These are phyloP conservation scores for Ovis aries DNA, from an alignment of 2,113 vertebrate species.

Conservation along the genomic window DNA sequence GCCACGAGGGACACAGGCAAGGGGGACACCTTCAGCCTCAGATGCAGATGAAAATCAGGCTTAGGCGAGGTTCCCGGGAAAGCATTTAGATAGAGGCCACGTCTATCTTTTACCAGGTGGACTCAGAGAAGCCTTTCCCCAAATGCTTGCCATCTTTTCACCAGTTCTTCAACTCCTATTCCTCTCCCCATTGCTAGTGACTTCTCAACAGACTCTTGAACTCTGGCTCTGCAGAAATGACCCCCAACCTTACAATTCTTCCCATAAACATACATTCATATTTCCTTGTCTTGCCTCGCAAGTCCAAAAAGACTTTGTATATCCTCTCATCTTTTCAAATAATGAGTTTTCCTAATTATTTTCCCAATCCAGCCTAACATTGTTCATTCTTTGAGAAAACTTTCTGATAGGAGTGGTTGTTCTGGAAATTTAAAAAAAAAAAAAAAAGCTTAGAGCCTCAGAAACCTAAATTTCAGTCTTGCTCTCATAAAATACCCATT, in stretches of 20 bases:
- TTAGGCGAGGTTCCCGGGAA: neutral
- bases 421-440: neutral
- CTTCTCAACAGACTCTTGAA: neutral
- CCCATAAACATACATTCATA: neutral
- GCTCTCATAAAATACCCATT: neutral
- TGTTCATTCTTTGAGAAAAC: neutral
- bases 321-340: neutral
- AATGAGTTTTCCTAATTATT: neutral
- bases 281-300: neutral
- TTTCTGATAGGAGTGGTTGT: neutral
- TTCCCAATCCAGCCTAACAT: neutral
- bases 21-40: neutral
- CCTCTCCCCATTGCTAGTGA: neutral
- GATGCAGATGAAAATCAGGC: neutral
- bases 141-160: neutral
- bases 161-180: fast-evolving
- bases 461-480: neutral
- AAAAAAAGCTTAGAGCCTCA: neutral
- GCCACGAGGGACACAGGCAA: neutral
- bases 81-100: neutral
- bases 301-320: neutral
- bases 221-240: neutral
- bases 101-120: neutral
- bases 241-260: neutral
- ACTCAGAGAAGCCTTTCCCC: neutral